Conservation (phyloP, 2,797 vertebrate genomes). For the Sphenopsis melanotis region DNA sequence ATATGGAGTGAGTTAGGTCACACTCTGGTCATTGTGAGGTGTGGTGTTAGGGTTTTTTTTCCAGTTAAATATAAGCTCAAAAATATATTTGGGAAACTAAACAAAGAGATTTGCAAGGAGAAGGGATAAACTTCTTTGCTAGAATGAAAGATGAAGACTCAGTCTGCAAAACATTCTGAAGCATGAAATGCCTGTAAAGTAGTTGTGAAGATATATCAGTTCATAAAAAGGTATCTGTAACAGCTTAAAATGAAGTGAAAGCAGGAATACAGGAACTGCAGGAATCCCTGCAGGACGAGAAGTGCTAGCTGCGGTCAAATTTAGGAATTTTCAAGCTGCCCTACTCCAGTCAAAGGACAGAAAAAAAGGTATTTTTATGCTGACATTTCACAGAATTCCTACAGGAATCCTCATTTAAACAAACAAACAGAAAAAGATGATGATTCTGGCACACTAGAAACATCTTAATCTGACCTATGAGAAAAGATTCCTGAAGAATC, state of each 20-base stretch:
- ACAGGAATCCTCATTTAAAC: slow-evolving; percentile 10
- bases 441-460: slow-evolving; percentile 1
- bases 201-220: not conserved
- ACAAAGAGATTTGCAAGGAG: not conserved
- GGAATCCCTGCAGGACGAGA: not conserved
- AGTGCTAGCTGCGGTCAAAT: not conserved
- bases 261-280: not conserved
- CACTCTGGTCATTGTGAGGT: not conserved
- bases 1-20: not conserved
- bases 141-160: not conserved
- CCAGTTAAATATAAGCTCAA: not conserved
- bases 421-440: not conserved
- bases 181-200: not conserved
- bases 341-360: not conserved
- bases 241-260: not conserved
- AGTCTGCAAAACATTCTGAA: not conserved
- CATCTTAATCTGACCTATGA: slow-evolving; percentile 35
- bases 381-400: slow-evolving; percentile 24
- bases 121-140: not conserved
- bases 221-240: not conserved
- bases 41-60: not conserved
- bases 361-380: not conserved
- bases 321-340: not conserved
- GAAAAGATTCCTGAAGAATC: slow-evolving; percentile 18
- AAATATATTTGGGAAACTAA: not conserved